Conservation (phyloP, 2,113 vertebrate species). For the Origma solitaria region DNA sequence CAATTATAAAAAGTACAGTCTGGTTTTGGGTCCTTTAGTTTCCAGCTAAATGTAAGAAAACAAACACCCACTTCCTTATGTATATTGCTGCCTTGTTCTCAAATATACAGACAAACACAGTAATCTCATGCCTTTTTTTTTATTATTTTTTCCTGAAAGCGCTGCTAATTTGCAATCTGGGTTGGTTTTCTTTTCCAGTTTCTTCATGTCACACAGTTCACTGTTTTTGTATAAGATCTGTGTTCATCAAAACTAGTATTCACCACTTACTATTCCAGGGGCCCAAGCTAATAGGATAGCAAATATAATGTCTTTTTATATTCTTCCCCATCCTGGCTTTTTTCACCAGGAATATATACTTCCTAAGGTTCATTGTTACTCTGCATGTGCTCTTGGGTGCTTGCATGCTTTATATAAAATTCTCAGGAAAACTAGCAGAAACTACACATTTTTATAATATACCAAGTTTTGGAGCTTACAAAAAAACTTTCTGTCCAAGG, state of each 20-base stretch:
- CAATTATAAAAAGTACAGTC: conserved; percentile 25
- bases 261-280: not conserved
- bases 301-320: not conserved
- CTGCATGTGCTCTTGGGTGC: not conserved
- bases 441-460: not conserved
- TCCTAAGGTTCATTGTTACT: not conserved
- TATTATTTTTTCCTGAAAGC: not conserved
- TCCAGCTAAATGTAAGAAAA: conserved; percentile 3
- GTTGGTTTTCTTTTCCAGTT: not conserved
- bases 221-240: not conserved
- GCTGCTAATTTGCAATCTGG: not conserved
- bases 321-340: not conserved
- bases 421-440: not conserved
- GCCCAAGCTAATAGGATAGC: too few species aligned
- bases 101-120: not conserved
- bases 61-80: conserved; percentile 47
- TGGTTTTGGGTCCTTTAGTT: not conserved
- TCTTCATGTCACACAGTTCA: not conserved
- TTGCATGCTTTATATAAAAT: not conserved
- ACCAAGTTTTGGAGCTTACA: not conserved
- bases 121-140: not conserved
- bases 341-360: not conserved
- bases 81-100: not conserved
- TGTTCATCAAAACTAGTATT: not conserved
- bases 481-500: not conserved